These are phyloP conservation scores for Elaphurus davidianus DNA, from an alignment of 2,113 vertebrate genomes.

Conservation along the genomic window DNA sequence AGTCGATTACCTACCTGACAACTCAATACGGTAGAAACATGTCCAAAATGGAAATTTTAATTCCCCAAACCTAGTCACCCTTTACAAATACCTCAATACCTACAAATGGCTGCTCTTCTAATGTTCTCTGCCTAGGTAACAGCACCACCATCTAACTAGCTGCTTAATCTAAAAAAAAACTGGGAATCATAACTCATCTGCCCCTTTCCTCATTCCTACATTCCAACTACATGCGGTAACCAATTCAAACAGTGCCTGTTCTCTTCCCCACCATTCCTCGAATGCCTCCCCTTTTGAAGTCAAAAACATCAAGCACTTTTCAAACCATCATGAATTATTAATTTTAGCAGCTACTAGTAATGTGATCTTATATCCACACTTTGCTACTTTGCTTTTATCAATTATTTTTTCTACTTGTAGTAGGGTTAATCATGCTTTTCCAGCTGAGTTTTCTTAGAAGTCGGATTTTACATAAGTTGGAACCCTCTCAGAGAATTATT, in stretches of 20 bases:
- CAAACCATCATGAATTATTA: constrained; percentile 6
- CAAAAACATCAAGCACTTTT: background rate
- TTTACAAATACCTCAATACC: background rate
- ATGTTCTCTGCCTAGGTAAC: background rate
- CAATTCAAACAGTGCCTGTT: background rate
- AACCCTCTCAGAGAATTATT: background rate
- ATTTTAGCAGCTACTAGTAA: background rate
- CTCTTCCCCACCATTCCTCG: background rate
- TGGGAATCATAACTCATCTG: background rate
- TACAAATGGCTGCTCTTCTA: background rate
- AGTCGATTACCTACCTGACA: background rate
- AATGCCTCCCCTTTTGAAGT: background rate
- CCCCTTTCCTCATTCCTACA: background rate
- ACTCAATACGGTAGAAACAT: background rate
- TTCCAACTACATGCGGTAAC: background rate
- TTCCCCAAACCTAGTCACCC: background rate
- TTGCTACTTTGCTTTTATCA: background rate
- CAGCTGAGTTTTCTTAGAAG: background rate
- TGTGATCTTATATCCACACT: background rate
- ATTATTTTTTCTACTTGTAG: background rate
- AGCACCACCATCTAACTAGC: background rate
- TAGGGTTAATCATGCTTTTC: background rate
- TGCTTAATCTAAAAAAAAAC: background rate
- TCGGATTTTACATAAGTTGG: background rate
- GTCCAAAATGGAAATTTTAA: background rate